Evolutionary conservation across 2,797 vertebrate genomes (phyloP).

Genomic region (Hippoglossus hippoglossus): DNA sequence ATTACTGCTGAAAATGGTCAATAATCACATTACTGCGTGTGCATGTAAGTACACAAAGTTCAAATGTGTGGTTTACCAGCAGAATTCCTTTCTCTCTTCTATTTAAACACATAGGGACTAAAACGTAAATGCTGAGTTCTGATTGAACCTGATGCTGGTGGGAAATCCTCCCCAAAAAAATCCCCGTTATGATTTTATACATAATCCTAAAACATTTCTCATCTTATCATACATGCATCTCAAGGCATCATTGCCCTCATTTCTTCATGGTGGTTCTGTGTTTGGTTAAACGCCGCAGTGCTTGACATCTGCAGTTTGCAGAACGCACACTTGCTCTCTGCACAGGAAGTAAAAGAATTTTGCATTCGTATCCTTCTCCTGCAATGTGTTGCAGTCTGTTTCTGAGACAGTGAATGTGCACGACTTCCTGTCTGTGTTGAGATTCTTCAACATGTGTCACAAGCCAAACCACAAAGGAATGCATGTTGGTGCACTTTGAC

Average conservation of each 20-base stretch:
- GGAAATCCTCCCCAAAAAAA: neutral
- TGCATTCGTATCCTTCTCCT: slow-evolving; percentile 22
- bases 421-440: slow-evolving; percentile 32
- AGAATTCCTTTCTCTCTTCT: no score
- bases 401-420: neutral
- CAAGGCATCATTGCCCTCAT: neutral
- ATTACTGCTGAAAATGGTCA: neutral
- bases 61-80: no score
- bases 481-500: no score
- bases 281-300: neutral
- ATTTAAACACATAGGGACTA: neutral
- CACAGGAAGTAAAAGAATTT: slow-evolving; percentile 70
- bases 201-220: no score
- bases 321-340: slow-evolving; percentile 49
- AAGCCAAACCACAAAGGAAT: neutral
- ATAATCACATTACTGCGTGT: neutral
- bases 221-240: neutral
- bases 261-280: neutral
- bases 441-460: neutral
- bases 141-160: neutral
- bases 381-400: slow-evolving; percentile 15
- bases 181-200: neutral
- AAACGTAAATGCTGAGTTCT: neutral
- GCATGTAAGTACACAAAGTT: neutral
- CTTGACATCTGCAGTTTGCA: slow-evolving; percentile 40